These are phyloP conservation scores for Drosophila siamana DNA, from an alignment of 2,888 invertebrate genomes.

Conservation along the genomic window DNA sequence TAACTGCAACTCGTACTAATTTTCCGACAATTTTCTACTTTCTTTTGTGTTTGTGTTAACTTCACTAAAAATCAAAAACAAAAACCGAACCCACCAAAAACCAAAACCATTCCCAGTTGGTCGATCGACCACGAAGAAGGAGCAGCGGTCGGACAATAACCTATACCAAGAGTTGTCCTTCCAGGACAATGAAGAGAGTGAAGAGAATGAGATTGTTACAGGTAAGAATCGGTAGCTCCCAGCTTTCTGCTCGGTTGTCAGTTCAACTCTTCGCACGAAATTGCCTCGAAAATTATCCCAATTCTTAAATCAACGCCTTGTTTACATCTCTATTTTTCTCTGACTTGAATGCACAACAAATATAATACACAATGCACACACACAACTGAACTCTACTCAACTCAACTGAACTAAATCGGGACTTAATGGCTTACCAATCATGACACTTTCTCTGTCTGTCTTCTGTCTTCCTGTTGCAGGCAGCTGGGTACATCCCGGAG, in stretches of 20 bases:
- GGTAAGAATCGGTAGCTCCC: constrained; percentile 87
- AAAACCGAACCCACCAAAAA: constrained; percentile 14
- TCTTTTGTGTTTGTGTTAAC: constrained; percentile 74
- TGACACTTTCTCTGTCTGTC: not conserved
- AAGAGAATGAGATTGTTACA: constrained; percentile 95
- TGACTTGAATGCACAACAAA: constrained; percentile 20
- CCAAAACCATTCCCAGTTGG: constrained; percentile 82
- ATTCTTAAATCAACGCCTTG: constrained; percentile 19
- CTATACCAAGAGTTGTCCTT: constrained; percentile 97
- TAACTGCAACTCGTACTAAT: constrained; percentile 64
- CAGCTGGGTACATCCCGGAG: constrained; percentile 99
- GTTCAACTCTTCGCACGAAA: constrained; percentile 22
- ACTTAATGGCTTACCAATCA: constrained; percentile 12
- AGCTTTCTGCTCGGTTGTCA: not conserved
- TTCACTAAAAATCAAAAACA: constrained; percentile 51
- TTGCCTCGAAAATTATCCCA: constrained; percentile 4
- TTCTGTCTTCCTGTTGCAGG: constrained; percentile 86
- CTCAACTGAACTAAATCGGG: constrained; percentile 21
- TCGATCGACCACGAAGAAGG: constrained; percentile 91
- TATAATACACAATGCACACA: constrained; percentile 3
- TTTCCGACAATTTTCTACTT: constrained; percentile 48
- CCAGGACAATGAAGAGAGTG: constrained; percentile 95
- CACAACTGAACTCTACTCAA: no score
- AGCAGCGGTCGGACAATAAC: constrained; percentile 95
- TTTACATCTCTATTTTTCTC: constrained; percentile 12